Percentiles rank a stretch among this genome's conserved stretches.
phyloP scores from a whole-genome alignment of 92 coral and sea anemone species.

The Heteractis magnifica region DNA sequence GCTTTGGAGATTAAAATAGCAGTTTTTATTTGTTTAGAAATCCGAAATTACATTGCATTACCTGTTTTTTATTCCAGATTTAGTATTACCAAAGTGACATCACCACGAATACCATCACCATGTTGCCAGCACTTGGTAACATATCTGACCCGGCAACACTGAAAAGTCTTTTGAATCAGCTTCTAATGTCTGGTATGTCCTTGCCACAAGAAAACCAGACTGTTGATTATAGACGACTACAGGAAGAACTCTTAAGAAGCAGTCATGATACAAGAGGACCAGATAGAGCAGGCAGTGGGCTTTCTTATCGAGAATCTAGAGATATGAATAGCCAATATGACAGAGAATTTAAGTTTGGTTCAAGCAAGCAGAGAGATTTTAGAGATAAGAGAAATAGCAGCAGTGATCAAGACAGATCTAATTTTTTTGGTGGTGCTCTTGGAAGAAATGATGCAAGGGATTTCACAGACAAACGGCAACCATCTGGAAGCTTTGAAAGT shows the following conservation, averaged over 20 bases:
- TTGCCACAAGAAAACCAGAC: conserved; percentile 9
- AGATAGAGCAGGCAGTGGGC: conserved; percentile 15
- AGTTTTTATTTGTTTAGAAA: too few relatives aligned
- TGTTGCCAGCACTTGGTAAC: conserved; percentile 11
- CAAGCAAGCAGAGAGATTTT: background rate
- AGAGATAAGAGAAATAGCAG: conserved; percentile 2
- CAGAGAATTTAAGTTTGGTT: conserved; percentile 5
- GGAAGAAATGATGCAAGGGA: conserved; percentile 9
- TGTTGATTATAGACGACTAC: conserved; percentile 19
- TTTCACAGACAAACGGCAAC: conserved; percentile 4
- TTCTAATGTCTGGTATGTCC: conserved; percentile 22
- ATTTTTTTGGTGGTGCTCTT: conserved; percentile 41
- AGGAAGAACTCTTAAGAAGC: conserved; percentile 14
- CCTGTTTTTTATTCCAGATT: too few relatives aligned
- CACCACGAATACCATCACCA: too few relatives aligned
- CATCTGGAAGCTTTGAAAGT: background rate
- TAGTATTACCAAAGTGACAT: too few relatives aligned
- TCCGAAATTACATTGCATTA: too few relatives aligned
- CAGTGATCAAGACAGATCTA: conserved; percentile 11
- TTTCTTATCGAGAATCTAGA: background rate
- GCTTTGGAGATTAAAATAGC: too few relatives aligned
- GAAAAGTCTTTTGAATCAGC: conserved; percentile 11
- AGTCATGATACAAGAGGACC: background rate
- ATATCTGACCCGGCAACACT: conserved; percentile 9
- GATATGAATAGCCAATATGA: background rate